Evolutionary conservation across 2,797 vertebrate genomes (phyloP).

Genomic region (Myripristis jacobus): DNA sequence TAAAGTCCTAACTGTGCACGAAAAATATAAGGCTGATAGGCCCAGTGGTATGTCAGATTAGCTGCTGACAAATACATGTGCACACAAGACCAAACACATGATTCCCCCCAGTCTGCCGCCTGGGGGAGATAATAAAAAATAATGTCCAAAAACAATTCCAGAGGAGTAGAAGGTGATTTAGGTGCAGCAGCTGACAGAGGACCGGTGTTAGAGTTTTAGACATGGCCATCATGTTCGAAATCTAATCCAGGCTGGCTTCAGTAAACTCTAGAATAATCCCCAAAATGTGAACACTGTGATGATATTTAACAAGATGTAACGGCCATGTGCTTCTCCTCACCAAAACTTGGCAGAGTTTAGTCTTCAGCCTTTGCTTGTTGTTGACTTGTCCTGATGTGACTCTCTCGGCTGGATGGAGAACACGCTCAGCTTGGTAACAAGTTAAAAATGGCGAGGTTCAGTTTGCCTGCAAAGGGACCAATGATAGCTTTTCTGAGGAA

Average conservation of each 20-base stretch:
- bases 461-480: slow-evolving; percentile 8
- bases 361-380: too few relatives aligned
- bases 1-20: too few relatives aligned
- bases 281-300: slow-evolving; percentile 14
- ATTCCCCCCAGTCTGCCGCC: too few relatives aligned
- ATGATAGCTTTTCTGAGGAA: slow-evolving; percentile 3
- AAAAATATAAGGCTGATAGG: too few relatives aligned
- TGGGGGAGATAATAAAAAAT: too few relatives aligned
- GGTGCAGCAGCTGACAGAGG: not conserved
- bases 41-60: too few relatives aligned
- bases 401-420: slow-evolving; percentile 20
- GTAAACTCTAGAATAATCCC: not conserved
- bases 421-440: slow-evolving; percentile 11
- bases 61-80: too few relatives aligned
- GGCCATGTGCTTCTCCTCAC: not conserved
- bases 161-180: too few relatives aligned
- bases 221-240: not conserved
- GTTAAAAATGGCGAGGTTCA: not conserved
- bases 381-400: too few relatives aligned
- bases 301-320: not conserved
- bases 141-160: too few relatives aligned
- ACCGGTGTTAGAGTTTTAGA: not conserved
- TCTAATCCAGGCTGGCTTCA: not conserved
- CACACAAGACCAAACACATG: too few relatives aligned
- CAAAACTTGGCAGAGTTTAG: not conserved